These are phyloP conservation scores for Gallirallus australis DNA, from an alignment of 2,797 vertebrate genomes.

Conservation along the genomic window DNA sequence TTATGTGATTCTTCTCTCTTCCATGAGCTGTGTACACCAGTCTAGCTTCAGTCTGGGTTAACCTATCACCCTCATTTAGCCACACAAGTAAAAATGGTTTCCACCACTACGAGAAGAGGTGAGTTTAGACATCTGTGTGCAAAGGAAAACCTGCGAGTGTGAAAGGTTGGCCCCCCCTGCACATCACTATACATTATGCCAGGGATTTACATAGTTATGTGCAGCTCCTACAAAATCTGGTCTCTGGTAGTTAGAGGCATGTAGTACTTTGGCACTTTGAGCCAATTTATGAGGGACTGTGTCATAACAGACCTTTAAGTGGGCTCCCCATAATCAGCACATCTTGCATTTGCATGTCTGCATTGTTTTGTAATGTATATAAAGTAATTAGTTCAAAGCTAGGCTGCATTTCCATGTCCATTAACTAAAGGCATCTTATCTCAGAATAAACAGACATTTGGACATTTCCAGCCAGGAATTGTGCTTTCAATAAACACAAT, in stretches of 20 bases:
- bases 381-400: background rate
- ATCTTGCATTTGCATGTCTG: background rate
- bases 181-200: accelerated
- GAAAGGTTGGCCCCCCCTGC: background rate
- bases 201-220: background rate
- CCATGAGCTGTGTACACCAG: background rate
- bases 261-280: background rate
- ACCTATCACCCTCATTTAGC: accelerated
- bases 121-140: background rate
- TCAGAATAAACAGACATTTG: slow-evolving; percentile 71
- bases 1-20: background rate
- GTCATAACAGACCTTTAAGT: background rate
- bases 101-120: background rate
- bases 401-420: background rate
- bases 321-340: background rate
- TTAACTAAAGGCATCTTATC: slow-evolving; percentile 74
- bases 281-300: background rate
- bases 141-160: background rate
- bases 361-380: background rate
- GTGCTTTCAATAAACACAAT: slow-evolving; percentile 74
- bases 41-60: background rate
- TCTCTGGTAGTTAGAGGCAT: background rate
- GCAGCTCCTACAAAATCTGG: background rate
- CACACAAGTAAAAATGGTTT: background rate
- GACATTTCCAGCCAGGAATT: slow-evolving; percentile 60